A percentile compares a stretch with the other conserved stretches of the same genome.
Evolutionary conservation across 2,888 invertebrate genomes (phyloP).

Genomic region (Agrypnus murinus): DNA sequence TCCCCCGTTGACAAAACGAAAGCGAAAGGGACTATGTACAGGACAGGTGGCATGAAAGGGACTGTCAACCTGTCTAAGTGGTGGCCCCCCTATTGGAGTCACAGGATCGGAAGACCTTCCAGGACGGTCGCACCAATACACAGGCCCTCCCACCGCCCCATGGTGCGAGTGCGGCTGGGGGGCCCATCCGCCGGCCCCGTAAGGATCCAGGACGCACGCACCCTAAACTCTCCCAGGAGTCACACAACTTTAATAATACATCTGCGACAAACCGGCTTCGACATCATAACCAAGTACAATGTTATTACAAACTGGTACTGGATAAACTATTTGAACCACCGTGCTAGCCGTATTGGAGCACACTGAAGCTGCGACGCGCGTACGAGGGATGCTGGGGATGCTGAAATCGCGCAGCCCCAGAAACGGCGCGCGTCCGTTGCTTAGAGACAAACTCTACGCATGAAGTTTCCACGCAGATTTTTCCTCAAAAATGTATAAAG

Average conservation of each 20-base stretch:
- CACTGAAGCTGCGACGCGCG: conserved; percentile 57
- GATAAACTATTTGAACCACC: conserved; percentile 23
- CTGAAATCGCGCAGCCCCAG: conserved; percentile 56
- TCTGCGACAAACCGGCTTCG: conserved; percentile 5
- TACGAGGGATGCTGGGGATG: conserved; percentile 48
- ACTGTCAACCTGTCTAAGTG: conserved; percentile 72
- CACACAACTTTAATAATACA: conserved; percentile 38
- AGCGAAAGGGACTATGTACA: conserved; percentile 84
- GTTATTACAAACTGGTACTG: neutral
- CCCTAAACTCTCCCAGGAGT: conserved; percentile 50
- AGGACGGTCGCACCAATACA: conserved; percentile 67
- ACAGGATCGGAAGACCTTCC: conserved; percentile 73
- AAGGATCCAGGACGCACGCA: conserved; percentile 71
- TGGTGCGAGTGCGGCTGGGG: conserved; percentile 64
- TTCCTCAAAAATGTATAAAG: conserved; percentile 34
- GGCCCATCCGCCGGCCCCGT: conserved; percentile 71
- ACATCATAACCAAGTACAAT: conserved; percentile 3
- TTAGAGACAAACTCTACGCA: conserved; percentile 57
- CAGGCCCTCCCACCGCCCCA: conserved; percentile 63
- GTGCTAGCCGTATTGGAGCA: conserved; percentile 52
- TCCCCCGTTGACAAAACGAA: conserved; percentile 74
- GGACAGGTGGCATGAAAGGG: conserved; percentile 78
- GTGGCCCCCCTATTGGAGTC: conserved; percentile 71
- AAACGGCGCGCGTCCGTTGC: conserved; percentile 61
- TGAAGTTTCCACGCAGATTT: conserved; percentile 44